phyloP scores from a whole-genome alignment of 2,888 invertebrate genomes.

The Synanthedon andrenaeformis region DNA sequence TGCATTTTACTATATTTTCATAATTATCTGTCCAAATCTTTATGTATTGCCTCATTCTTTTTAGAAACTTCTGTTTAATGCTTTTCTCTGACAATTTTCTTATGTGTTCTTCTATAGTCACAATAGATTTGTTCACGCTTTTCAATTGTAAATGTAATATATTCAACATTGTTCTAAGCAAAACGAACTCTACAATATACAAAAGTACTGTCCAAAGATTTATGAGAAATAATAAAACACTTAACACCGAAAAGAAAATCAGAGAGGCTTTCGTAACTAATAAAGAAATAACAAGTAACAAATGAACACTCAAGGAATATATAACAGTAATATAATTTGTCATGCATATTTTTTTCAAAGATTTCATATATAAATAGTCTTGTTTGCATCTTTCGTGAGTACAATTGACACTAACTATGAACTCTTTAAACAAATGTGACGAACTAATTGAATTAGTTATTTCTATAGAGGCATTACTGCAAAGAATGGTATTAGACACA shows the following conservation, averaged over 20 bases:
- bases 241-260: background rate
- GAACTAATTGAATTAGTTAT: background rate
- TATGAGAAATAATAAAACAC: background rate
- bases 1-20: background rate
- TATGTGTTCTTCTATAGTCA: background rate
- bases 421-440: background rate
- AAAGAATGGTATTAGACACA: too few species aligned
- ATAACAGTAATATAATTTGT: background rate
- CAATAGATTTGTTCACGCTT: background rate
- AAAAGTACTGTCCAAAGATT: background rate
- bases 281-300: background rate
- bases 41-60: background rate
- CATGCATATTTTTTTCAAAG: background rate
- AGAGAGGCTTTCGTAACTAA: too few species aligned
- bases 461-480: too few species aligned
- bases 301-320: background rate
- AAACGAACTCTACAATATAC: background rate
- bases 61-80: background rate
- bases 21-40: background rate
- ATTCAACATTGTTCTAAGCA: background rate
- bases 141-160: background rate
- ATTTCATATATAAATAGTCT: background rate
- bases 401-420: background rate
- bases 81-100: background rate
- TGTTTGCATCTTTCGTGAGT: background rate